phyloP scores from a whole-genome alignment of 2,113 vertebrate genomes.

The Cryptotis parvus region DNA sequence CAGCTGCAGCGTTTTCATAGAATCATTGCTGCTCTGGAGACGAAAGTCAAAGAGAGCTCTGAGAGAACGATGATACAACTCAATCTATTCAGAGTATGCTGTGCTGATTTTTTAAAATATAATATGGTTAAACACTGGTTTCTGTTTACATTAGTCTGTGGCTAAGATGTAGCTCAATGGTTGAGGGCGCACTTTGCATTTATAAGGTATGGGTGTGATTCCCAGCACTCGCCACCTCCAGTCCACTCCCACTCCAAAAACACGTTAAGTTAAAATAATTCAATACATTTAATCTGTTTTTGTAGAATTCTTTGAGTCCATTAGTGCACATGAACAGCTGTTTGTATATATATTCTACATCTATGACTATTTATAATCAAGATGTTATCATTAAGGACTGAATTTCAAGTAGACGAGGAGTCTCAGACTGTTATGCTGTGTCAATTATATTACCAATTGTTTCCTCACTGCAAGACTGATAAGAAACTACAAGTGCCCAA shows the following conservation, averaged over 20 bases:
- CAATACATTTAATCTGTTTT: slow-evolving; percentile 8
- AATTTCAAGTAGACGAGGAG: slow-evolving; percentile 89
- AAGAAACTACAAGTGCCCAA: slow-evolving; percentile 84
- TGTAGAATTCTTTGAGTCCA: slow-evolving; percentile 76
- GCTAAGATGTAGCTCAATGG: too few species aligned
- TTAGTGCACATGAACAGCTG: slow-evolving; percentile 45
- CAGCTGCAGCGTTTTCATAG: neutral
- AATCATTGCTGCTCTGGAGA: slow-evolving; percentile 40
- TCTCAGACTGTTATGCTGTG: slow-evolving; percentile 84
- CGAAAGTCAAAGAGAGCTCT: slow-evolving; percentile 37
- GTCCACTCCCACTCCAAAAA: too few species aligned
- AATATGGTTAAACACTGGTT: slow-evolving; percentile 58
- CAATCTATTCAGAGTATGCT: neutral
- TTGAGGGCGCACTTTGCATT: too few species aligned
- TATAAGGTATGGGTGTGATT: too few species aligned
- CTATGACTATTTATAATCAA: slow-evolving; percentile 78
- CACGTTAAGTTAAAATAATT: too few species aligned
- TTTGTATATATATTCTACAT: neutral
- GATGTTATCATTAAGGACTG: slow-evolving; percentile 89
- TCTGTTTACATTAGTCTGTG: slow-evolving; percentile 77
- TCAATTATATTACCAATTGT: slow-evolving; percentile 87
- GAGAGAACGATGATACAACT: neutral
- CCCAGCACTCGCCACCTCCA: too few species aligned
- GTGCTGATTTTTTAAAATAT: neutral
- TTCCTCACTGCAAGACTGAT: slow-evolving; percentile 88